Base-by-base conservation (phyloP, 2,113 vertebrate genomes). In the Bos taurus region DNA sequence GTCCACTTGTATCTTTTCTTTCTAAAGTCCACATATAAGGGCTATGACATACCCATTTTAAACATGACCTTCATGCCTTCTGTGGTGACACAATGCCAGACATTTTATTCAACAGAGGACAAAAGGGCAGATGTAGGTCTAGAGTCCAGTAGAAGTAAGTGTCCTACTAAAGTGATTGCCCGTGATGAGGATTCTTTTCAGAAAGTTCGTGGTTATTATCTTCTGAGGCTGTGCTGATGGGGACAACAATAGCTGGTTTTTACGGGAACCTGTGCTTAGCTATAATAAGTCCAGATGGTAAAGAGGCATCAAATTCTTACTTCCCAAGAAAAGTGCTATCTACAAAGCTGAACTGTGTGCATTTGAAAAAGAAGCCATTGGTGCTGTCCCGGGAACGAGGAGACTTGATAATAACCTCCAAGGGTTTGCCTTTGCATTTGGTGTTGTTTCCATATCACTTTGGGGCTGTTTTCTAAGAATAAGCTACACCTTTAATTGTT, bases 391-490 rank as follows among this genome's bases (percentile, higher is more conserved):
- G 6, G 25, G 84, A 78, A 40, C 40, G 16, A 62, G 82, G 26
- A 82, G n/a, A 33, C 23, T 85, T 25, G 43, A 48, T 91, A 81
- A 71, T 48, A 36, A 62, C 46, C 25, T 78, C 33, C 19, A 54
- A 23, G 48, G n/a, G 11, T 82, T 92, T 96, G 59, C 64, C 23
- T 97, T 90, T 88, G 14, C 36, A 14, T 54, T 87, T 56, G 86
- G 30, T 74, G 57, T 43, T 57, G 3, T 46, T 91, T 71, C 85
- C 5, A 23, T 50, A 52, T 67, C 50, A 88, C n/a, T 91, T 86
- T 57, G 54, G 78, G 57, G 46, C 15, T 89, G 25, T 93, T 97
- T 88, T 80, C 67, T 89, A 93, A 97, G 91, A 97, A 95, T 88
- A 97, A 96, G 91, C 43, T 52, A 46, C 12, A 48, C 10, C 71